Percentiles rank a stretch among this genome's conserved stretches.
These are phyloP conservation scores for Artemia franciscana DNA, from an alignment of 1,140 invertebrate species.

Conservation along the genomic window DNA sequence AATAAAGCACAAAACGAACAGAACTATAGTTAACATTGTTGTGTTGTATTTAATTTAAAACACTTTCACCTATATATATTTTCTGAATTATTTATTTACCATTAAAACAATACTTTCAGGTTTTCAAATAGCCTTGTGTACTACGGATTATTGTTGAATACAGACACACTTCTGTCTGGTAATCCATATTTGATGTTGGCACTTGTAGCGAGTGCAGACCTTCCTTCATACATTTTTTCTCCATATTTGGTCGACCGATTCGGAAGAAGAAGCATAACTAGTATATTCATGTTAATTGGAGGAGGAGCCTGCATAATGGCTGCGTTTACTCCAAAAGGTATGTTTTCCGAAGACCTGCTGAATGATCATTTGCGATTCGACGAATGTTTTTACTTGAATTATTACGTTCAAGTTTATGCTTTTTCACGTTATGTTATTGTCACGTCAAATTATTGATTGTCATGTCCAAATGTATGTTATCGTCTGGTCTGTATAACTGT, in stretches of 20 bases:
- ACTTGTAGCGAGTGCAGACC: conserved; percentile 52
- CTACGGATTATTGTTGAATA: conserved; percentile 58
- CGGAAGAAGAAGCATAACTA: conserved; percentile 41
- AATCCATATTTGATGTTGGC: conserved; percentile 51
- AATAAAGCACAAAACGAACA: too few relatives aligned
- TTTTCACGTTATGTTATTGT: background rate
- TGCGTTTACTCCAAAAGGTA: conserved; percentile 30
- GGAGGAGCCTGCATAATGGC: conserved; percentile 18
- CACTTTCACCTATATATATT: too few relatives aligned
- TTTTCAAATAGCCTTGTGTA: conserved; percentile 68
- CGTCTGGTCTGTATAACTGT: background rate
- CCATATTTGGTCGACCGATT: conserved; percentile 42
- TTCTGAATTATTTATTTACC: too few relatives aligned
- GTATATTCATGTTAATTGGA: conserved; percentile 26
- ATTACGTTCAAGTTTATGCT: background rate
- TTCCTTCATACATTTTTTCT: conserved; percentile 49
- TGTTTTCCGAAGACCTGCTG: background rate
- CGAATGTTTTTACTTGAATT: background rate
- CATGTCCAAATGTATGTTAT: background rate
- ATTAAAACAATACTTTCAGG: conserved; percentile 23
- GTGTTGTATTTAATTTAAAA: too few relatives aligned
- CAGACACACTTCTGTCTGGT: conserved; percentile 32
- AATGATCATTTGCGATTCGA: background rate
- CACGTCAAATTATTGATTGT: background rate
- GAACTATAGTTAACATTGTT: too few relatives aligned